Evolutionary conservation across 2,888 invertebrate species (phyloP), one percentile per base, ranked within the genome.

Genomic region (Elaeidobius kamerunicus): DNA sequence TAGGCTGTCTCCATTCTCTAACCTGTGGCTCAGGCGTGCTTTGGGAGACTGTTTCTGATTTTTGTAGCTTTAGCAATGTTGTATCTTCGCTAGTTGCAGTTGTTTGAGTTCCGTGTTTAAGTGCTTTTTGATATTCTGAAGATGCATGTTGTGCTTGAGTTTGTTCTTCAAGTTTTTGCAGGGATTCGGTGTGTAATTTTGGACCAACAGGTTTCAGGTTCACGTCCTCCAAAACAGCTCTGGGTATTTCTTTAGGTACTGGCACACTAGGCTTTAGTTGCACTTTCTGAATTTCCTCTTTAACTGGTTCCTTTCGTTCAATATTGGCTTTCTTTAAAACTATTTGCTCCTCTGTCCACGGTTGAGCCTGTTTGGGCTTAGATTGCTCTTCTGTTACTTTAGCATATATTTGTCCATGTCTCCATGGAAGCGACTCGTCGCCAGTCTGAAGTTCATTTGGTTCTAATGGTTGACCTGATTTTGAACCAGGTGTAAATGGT

Each of bases 271-370:
- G 82, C 61, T 80, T 59, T 11, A 83, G 65, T 62, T 78, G 76
- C 11, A 83, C 76, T 35, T 69, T 65, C 60, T 76, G 75, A 4
- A 74, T 32, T 43, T 62, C 68, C 61, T 76, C 75, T 52, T 70
- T 73, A 2, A 62, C 63, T 15, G 73, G 61, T 56, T 73, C 70
- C 62, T 74, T 75, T 43, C 60, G 68, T 41, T 72, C 69, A 61
- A 61, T 66, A 66, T 54, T 74, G 1, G 72, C 69, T 62, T 73
- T 75, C 60, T 81, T 83, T 18, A 83, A 66, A 32, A 69, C 73
- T 12, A 82, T 75, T 59, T 79, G 77, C 70, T 87, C 83, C 63
- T 86, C 78, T 2, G 81, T 87, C 82, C 82, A 82, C 7, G 81
- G 78, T 63, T 78, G 74, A 40, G 73, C 66, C 35, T 67, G 65